phyloP scores from a whole-genome alignment of 2,797 vertebrate species.

The Steatocranus sp. region DNA sequence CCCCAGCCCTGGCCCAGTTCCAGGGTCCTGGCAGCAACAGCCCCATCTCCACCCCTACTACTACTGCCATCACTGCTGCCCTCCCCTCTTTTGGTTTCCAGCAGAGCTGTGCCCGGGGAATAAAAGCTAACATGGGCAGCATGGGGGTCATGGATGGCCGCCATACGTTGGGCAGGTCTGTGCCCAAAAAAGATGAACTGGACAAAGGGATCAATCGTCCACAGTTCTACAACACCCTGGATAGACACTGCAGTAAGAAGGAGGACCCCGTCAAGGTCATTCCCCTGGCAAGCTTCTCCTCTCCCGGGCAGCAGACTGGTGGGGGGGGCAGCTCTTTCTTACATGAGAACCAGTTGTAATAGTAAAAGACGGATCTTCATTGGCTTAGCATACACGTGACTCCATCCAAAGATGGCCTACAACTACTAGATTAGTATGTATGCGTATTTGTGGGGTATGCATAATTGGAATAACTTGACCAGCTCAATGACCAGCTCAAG shows the following conservation, averaged over 20 bases:
- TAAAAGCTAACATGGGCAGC: conserved; percentile 72
- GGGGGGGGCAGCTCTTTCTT: conserved; percentile 73
- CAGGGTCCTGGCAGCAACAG: conserved; percentile 76
- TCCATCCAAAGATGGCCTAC: conserved; percentile 36
- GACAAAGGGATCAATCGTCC: conserved; percentile 82
- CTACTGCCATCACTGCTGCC: conserved; percentile 64
- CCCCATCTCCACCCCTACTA: conserved; percentile 62
- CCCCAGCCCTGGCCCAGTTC: conserved; percentile 84
- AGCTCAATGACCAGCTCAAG: conserved; percentile 23
- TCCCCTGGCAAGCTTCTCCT: conserved; percentile 87
- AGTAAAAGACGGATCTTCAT: conserved; percentile 36
- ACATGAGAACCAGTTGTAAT: conserved; percentile 90
- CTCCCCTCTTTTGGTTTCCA: conserved; percentile 85
- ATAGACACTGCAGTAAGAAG: conserved; percentile 86
- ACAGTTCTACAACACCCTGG: conserved; percentile 91
- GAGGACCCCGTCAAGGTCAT: conserved; percentile 91
- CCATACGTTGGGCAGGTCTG: conserved; percentile 83
- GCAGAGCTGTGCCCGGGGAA: conserved; percentile 79
- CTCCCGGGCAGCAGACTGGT: conserved; percentile 72
- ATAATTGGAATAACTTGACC: conserved; percentile 22
- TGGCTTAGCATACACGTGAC: conserved; percentile 48
- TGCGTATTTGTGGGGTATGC: conserved; percentile 42
- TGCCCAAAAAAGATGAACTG: conserved; percentile 87
- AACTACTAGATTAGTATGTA: conserved; percentile 51
- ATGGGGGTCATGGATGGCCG: conserved; percentile 78